These are phyloP conservation scores for Stomatorhinus walkeri DNA, from an alignment of 2,797 vertebrate species.

Conservation along the genomic window DNA sequence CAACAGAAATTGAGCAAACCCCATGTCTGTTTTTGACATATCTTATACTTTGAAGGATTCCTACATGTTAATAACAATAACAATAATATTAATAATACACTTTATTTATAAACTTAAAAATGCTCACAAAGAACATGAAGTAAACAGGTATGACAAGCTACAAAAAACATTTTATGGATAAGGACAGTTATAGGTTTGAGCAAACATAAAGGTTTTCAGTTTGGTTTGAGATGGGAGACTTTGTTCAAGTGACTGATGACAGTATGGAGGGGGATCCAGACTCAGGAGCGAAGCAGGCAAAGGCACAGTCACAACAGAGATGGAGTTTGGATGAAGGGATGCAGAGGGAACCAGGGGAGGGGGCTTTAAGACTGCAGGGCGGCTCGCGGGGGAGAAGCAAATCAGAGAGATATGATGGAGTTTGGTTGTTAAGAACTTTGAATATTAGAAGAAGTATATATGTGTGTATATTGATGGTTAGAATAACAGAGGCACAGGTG, in stretches of 20 bases:
- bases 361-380: neutral
- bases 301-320: neutral
- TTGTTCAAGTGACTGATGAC: neutral
- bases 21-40: constrained; percentile 27
- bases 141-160: neutral
- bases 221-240: neutral
- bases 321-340: neutral
- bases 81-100: neutral
- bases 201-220: neutral
- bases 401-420: neutral
- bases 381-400: neutral
- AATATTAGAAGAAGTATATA: neutral
- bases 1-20: constrained; percentile 41
- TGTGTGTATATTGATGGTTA: neutral
- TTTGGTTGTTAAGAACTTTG: neutral
- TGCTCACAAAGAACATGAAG: neutral
- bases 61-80: neutral
- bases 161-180: neutral
- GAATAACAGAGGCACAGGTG: neutral
- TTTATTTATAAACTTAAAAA: neutral
- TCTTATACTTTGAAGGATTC: constrained; percentile 13
- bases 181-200: neutral
- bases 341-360: neutral
- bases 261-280: neutral
- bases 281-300: neutral